phyloP scores from a whole-genome alignment of 2,888 invertebrate genomes.

The Carterocephalus palaemon region DNA sequence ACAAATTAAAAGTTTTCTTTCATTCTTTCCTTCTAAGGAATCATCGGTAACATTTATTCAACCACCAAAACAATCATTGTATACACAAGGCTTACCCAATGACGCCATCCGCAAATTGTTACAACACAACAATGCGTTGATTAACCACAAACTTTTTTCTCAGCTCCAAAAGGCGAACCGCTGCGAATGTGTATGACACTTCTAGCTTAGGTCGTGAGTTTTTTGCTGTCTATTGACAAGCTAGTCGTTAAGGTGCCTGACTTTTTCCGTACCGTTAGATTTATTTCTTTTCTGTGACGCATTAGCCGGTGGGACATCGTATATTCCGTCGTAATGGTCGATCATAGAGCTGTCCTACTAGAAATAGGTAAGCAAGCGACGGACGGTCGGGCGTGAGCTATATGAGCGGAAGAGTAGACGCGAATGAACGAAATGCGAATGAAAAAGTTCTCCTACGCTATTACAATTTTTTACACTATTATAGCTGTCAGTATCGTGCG shows the following conservation, averaged over 20 bases:
- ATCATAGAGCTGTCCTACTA: conserved; percentile 6
- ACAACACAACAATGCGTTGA: conserved; percentile 26
- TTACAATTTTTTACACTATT: too few species aligned
- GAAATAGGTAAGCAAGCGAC: not conserved
- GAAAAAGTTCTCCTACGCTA: too few species aligned
- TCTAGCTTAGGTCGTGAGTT: conserved; percentile 22
- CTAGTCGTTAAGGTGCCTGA: conserved; percentile 30
- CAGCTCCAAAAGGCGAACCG: conserved; percentile 28
- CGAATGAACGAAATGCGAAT: too few species aligned
- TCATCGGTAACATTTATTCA: too few species aligned
- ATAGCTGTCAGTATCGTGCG: too few species aligned
- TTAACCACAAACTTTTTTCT: conserved; percentile 27
- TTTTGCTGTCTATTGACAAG: conserved; percentile 31
- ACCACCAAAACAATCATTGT: conserved; percentile 1
- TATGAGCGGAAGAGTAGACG: too few species aligned
- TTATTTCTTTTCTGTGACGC: conserved; percentile 28
- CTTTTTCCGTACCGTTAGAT: conserved; percentile 30
- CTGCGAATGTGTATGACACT: conserved; percentile 30
- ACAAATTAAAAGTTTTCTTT: too few species aligned
- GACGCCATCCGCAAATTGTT: not conserved
- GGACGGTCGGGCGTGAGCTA: not conserved
- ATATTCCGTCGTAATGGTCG: conserved; percentile 13
- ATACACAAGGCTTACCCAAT: too few species aligned
- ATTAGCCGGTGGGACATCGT: conserved; percentile 21
- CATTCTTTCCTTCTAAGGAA: too few species aligned